These are phyloP conservation scores for Catharus fuscescens DNA, from an alignment of 2,113 vertebrate species.

Conservation along the genomic window DNA sequence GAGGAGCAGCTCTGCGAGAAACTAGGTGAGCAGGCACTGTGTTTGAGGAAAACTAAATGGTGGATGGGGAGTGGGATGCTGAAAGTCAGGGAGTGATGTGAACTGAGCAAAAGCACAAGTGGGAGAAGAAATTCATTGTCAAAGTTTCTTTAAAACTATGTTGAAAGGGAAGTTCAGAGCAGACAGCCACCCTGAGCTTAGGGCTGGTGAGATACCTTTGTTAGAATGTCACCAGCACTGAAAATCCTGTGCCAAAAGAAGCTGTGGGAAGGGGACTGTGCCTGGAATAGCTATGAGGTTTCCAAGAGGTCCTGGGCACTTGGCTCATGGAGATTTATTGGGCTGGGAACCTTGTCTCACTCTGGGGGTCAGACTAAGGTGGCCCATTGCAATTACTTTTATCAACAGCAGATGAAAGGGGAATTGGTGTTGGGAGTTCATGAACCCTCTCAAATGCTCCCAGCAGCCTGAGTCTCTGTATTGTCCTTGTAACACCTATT, in stretches of 20 bases:
- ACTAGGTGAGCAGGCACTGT: fast-evolving
- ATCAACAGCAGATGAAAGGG: neutral
- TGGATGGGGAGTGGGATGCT: neutral
- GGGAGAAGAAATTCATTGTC: neutral
- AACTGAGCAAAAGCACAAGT: neutral
- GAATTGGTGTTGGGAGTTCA: neutral
- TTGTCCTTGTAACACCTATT: neutral
- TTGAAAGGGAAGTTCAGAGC: neutral
- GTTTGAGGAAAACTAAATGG: neutral
- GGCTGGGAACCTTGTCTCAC: neutral
- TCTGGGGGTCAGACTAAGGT: neutral
- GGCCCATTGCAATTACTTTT: neutral
- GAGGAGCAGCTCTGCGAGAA: neutral
- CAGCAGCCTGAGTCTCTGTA: neutral
- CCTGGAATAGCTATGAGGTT: neutral
- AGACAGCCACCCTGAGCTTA: neutral
- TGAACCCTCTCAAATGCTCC: neutral
- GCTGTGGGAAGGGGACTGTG: neutral
- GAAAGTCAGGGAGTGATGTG: neutral
- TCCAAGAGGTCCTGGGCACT: neutral
- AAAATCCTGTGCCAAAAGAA: neutral
- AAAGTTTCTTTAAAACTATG: neutral
- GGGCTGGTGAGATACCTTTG: neutral
- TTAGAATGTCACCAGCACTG: neutral
- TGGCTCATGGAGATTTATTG: neutral